Evolutionary conservation across 2,797 vertebrate species (phyloP), one percentile per base, ranked within the genome.

Genomic region (Enteromius mattozi): DNA sequence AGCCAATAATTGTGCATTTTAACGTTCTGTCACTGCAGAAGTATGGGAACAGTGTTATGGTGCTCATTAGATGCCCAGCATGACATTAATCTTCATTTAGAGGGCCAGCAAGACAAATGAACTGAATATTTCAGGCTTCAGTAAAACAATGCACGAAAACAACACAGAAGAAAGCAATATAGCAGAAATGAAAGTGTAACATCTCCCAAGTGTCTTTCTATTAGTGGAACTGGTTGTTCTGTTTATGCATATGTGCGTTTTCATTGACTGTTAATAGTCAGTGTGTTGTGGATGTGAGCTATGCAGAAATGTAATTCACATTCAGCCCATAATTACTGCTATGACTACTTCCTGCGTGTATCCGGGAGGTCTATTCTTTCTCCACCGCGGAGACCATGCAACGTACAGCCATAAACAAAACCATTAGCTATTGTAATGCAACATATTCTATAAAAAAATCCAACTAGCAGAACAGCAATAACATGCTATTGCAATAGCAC

Each of bases 11-110:
- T 78, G 82, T 61, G 66, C 19, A 54, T 71, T 83, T 78, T 27
- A 70, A 59, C 54, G 2, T 83, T 78, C 78, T 70, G 82, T 69
- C 14, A 14, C 63, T 54, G 63, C 47, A 42, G 74, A 47, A 2
- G 65, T 78, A 78, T 42, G 19, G 51, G 51, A 33, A 42, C 4
- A 2, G 37, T 0, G 66, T 45, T 84, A 33, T 49, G 37, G 51
- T 78, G 40, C 66, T 84, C 66, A 84, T 84, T 78, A 71, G 51
- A 71, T 35, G 65, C 82, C 37, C 65, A 68, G 51, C 75, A 47
- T 78, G 65, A 84, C 82, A 84, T 95, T 94, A 95, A 95, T 94
- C 94, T 95, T 90, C 90, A 93, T 93, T 91, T 89, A 87, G 88
- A 91, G 92, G 93, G 92, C 93, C 92, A 94, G 92, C 88, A 89